phyloP scores from a whole-genome alignment of 92 coral and sea anemone species.

The Ricordea florida region DNA sequence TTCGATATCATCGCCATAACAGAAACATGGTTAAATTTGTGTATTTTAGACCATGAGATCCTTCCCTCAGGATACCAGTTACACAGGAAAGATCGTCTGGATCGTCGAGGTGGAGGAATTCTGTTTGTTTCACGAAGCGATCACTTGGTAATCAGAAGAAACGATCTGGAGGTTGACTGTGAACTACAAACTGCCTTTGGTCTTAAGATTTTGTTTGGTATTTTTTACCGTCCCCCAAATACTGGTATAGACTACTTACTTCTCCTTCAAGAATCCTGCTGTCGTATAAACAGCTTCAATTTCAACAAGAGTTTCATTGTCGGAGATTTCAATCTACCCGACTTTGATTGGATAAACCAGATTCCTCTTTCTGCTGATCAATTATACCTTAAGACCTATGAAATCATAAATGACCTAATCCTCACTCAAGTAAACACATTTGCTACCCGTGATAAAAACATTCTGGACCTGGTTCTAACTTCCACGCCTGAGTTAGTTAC shows the following conservation, averaged over 20 bases:
- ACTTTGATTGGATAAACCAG: constrained; percentile 13
- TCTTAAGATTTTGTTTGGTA: constrained; percentile 17
- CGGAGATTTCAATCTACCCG: constrained; percentile 44
- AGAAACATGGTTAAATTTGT: too few relatives aligned
- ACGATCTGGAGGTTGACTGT: too few relatives aligned
- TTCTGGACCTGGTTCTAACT: constrained; percentile 12
- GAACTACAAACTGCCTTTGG: too few relatives aligned
- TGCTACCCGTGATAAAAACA: constrained; percentile 13
- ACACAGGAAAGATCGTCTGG: too few relatives aligned
- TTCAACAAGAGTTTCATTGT: constrained; percentile 11
- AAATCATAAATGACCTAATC: constrained; percentile 31
- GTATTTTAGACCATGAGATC: too few relatives aligned
- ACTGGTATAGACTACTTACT: constrained; percentile 26
- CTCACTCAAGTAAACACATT: constrained; percentile 19
- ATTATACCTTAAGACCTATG: constrained; percentile 23
- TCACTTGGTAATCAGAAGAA: too few relatives aligned
- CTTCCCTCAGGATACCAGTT: too few relatives aligned
- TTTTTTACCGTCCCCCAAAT: constrained; percentile 36
- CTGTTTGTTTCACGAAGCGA: too few relatives aligned
- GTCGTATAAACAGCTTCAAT: constrained; percentile 4
- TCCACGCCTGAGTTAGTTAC: neutral
- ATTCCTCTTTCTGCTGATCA: neutral
- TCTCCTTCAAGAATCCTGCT: constrained; percentile 7
- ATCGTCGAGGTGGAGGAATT: too few relatives aligned
- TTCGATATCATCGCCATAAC: too few relatives aligned